Evolutionary conservation across 1,140 invertebrate species (phyloP).

Genomic region (Melitaea cinxia): DNA sequence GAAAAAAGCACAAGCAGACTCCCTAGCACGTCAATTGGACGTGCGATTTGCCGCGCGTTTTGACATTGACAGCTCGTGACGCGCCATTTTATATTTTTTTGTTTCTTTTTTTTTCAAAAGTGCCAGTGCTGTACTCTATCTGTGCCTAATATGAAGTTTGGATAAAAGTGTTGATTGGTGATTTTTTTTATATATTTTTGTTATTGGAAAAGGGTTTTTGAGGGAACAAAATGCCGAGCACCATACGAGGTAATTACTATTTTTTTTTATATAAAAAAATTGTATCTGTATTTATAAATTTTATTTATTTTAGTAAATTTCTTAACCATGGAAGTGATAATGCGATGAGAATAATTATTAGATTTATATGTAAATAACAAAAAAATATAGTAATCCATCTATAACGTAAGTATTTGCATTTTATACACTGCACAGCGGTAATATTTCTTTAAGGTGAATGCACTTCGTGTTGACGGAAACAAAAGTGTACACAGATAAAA

Average conservation of each 20-base stretch:
- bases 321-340: background rate
- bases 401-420: constrained; percentile 36
- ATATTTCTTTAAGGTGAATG: constrained; percentile 45
- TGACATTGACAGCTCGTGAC: constrained; percentile 64
- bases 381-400: constrained; percentile 26
- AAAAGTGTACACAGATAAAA: constrained; percentile 41
- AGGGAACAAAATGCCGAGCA: constrained; percentile 68
- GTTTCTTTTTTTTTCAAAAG: constrained; percentile 28
- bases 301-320: background rate
- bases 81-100: constrained; percentile 45
- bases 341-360: background rate
- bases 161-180: constrained; percentile 57
- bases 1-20: constrained; percentile 72
- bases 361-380: constrained; percentile 10
- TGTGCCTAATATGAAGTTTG: constrained; percentile 53
- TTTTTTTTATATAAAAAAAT: constrained; percentile 12
- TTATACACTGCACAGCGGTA: constrained; percentile 26
- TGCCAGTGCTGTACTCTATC: constrained; percentile 39
- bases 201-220: constrained; percentile 55
- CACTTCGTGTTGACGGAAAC: constrained; percentile 59
- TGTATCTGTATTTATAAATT: background rate
- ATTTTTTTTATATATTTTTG: constrained; percentile 52
- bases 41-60: constrained; percentile 60
- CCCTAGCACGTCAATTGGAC: constrained; percentile 65
- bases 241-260: constrained; percentile 67